phyloP scores from a whole-genome alignment of 2,888 invertebrate species.

The Aphidoletes aphidimyza region DNA sequence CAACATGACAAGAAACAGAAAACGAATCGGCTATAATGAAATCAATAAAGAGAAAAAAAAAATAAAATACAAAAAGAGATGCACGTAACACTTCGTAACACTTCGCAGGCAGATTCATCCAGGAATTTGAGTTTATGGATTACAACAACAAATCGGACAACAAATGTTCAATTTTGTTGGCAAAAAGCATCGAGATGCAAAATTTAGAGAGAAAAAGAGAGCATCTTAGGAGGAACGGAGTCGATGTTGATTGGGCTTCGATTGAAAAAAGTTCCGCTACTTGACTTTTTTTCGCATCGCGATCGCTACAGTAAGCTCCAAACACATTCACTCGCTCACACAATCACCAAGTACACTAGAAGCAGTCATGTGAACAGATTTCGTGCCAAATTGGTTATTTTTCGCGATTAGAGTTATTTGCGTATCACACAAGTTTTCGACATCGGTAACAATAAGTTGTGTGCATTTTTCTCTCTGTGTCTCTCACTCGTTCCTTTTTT shows the following conservation, averaged over 20 bases:
- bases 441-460: constrained; percentile 28
- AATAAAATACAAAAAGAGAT: neutral
- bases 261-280: constrained; percentile 26
- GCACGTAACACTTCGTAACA: constrained; percentile 6
- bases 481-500: no score
- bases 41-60: neutral
- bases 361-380: constrained; percentile 44
- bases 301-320: no score
- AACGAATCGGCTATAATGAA: no score
- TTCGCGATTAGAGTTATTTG: constrained; percentile 46
- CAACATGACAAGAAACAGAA: no score
- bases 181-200: no score
- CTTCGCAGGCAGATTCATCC: neutral
- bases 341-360: neutral
- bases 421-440: constrained; percentile 40
- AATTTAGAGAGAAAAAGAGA: neutral
- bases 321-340: no score
- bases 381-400: constrained; percentile 38
- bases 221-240: neutral
- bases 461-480: no score
- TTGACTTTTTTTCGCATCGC: neutral
- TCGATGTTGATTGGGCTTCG: constrained; percentile 44
- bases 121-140: neutral
- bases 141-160: neutral
- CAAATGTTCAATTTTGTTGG: no score